Conservation (phyloP, 2,113 vertebrate species). For the Spheniscus mendiculus region DNA sequence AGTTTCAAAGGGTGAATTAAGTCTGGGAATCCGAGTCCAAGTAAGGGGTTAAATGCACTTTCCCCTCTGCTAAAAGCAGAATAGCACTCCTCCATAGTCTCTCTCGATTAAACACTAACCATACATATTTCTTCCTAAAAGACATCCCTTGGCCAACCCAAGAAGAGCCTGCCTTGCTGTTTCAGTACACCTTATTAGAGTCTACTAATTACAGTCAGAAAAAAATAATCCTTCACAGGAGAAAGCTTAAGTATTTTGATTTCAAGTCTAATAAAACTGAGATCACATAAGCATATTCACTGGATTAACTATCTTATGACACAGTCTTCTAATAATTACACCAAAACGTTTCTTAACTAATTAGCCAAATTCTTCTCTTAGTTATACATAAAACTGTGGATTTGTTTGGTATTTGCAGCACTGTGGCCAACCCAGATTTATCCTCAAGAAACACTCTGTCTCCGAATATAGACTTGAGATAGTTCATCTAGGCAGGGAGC, state of each 20-base stretch:
- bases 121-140: not conserved
- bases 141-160: not conserved
- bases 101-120: not conserved
- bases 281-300: not conserved
- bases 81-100: not conserved
- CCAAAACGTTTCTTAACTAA: not conserved
- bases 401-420: not conserved
- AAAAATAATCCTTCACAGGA: not conserved
- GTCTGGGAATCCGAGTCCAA: not conserved
- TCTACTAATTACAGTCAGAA: not conserved
- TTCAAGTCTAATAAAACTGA: not conserved
- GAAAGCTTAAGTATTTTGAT: not conserved
- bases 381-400: not conserved
- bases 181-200: not conserved
- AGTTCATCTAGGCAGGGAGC: not conserved
- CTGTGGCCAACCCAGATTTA: conserved; percentile 7
- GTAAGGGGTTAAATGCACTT: not conserved
- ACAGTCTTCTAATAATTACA: not conserved
- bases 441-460: not conserved
- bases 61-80: not conserved
- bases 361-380: not conserved
- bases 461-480: not conserved
- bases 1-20: not conserved
- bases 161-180: not conserved
- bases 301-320: not conserved